phyloP scores from a whole-genome alignment of 2,797 vertebrate species.

The Melopsittacus undulatus region DNA sequence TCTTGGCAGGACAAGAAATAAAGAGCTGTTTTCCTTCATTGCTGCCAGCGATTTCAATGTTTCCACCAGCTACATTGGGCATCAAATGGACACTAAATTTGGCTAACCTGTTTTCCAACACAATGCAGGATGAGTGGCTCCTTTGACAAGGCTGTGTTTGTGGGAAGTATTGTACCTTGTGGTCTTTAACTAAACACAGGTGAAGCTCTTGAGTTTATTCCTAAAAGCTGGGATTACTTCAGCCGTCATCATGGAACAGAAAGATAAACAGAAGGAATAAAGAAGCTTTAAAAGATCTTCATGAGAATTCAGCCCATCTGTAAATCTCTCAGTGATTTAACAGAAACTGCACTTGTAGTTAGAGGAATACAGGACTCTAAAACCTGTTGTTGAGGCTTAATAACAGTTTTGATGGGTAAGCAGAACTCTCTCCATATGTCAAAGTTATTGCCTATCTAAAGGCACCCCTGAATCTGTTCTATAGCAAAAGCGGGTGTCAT shows the following conservation, averaged over 20 bases:
- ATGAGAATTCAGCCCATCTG: background rate
- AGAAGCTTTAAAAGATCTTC: background rate
- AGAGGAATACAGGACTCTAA: background rate
- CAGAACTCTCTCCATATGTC: background rate
- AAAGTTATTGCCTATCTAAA: background rate
- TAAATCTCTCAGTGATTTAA: background rate
- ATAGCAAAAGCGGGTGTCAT: background rate
- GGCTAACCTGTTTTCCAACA: background rate
- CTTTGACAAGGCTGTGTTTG: background rate
- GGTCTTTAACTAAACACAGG: conserved; percentile 34
- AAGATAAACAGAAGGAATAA: conserved; percentile 17
- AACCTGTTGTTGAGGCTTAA: background rate
- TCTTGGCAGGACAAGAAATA: background rate
- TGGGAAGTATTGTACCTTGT: background rate
- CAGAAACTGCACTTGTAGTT: background rate
- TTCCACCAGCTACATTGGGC: background rate
- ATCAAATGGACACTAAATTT: background rate
- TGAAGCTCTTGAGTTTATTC: background rate
- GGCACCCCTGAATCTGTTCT: background rate
- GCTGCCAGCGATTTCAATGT: background rate
- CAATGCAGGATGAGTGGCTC: background rate
- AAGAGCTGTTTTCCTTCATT: background rate
- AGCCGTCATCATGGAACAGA: background rate
- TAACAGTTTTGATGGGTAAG: background rate
- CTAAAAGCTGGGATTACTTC: background rate